These are phyloP conservation scores for Metellina segmentata DNA, from an alignment of 2,888 invertebrate genomes.

Conservation along the genomic window DNA sequence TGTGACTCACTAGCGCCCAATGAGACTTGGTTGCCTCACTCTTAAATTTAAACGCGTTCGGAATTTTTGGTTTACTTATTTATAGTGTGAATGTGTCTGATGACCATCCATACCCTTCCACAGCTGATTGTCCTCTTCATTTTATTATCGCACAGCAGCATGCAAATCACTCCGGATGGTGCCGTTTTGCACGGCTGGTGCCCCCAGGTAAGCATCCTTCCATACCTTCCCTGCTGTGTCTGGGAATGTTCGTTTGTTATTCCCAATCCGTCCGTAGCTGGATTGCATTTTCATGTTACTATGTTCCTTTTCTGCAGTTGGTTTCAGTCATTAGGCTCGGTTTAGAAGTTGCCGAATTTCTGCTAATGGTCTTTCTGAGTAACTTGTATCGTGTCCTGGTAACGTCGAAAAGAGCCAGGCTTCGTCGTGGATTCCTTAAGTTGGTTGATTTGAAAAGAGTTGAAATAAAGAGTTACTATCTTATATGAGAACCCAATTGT, in stretches of 20 bases:
- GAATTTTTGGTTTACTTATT: conserved; percentile 53
- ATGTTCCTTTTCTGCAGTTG: no score
- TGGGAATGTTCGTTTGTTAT: conserved; percentile 1
- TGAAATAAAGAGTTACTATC: no score
- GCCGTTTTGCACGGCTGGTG: background rate
- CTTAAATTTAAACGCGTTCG: conserved; percentile 63
- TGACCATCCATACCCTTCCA: conserved; percentile 23
- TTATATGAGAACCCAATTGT: no score
- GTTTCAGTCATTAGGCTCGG: no score
- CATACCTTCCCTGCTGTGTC: background rate
- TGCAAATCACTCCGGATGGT: conserved; percentile 20
- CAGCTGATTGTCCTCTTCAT: background rate
- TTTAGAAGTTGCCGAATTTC: no score
- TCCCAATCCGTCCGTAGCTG: background rate
- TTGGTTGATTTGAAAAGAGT: no score
- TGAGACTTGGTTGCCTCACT: conserved; percentile 59
- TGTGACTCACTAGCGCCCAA: conserved; percentile 64
- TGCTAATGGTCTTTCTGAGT: no score
- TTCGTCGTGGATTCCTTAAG: no score
- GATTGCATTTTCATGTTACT: conserved; percentile 11
- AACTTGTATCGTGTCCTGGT: no score
- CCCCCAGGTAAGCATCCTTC: conserved; percentile 26
- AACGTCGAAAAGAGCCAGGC: no score
- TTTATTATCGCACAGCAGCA: conserved; percentile 11
- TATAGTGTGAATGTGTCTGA: conserved; percentile 37